Conservation (phyloP, 1,140 invertebrate species). For the Caenorhabditis remanei region DNA sequence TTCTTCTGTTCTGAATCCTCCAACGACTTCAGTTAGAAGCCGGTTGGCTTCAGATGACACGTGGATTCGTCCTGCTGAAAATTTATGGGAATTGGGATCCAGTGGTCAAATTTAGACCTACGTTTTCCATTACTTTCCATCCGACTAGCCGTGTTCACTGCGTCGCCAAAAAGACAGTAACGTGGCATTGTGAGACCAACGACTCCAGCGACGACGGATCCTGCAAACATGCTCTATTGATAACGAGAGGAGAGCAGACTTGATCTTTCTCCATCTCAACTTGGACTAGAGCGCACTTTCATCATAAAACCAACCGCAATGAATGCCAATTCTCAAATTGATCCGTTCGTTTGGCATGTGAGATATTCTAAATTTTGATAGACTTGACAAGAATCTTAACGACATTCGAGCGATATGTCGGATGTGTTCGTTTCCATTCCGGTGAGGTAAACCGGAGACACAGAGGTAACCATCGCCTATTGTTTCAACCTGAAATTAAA, state of each 20-base stretch:
- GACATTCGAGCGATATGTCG: slow-evolving; percentile 64
- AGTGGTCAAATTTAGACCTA: slow-evolving; percentile 8
- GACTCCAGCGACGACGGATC: slow-evolving; percentile 77
- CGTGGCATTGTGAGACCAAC: slow-evolving; percentile 79
- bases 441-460: slow-evolving; percentile 81
- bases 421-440: slow-evolving; percentile 82
- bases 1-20: slow-evolving; percentile 73
- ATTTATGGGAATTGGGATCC: neutral
- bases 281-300: neutral
- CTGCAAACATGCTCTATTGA: slow-evolving; percentile 64
- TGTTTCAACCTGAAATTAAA: slow-evolving; percentile 79
- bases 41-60: slow-evolving; percentile 70
- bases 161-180: slow-evolving; percentile 86
- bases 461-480: slow-evolving; percentile 84
- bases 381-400: slow-evolving; percentile 79
- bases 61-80: slow-evolving; percentile 74
- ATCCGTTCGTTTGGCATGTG: slow-evolving; percentile 88
- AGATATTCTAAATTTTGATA: slow-evolving; percentile 86
- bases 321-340: slow-evolving; percentile 83
- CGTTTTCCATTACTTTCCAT: slow-evolving; percentile 84
- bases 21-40: slow-evolving; percentile 70
- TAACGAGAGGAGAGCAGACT: too few species aligned
- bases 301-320: slow-evolving; percentile 74
- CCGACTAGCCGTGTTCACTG: slow-evolving; percentile 90
- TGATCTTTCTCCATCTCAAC: too few species aligned